Evolutionary conservation across 2,888 invertebrate genomes (phyloP).

Genomic region (Cinara cedri): DNA sequence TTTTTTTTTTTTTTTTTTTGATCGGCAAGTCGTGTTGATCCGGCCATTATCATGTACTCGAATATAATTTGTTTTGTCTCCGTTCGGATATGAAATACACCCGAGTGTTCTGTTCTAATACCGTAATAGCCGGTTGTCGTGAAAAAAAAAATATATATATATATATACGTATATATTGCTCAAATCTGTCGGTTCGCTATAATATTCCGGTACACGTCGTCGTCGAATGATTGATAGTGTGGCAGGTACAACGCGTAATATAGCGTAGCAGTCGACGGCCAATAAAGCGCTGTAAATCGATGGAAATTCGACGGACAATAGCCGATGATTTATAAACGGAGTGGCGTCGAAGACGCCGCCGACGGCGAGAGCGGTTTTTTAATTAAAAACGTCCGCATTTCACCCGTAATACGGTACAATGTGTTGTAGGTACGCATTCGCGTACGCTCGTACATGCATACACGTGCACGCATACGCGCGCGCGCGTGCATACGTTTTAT

Average conservation of each 20-base stretch:
- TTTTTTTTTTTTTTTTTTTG: too few species aligned
- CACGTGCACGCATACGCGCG: too few species aligned
- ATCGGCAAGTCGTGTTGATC: too few species aligned
- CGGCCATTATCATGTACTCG: too few species aligned
- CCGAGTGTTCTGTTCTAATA: too few species aligned
- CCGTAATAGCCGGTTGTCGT: too few species aligned
- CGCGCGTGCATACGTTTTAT: too few species aligned
- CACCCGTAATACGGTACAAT: neutral
- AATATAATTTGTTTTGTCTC: too few species aligned
- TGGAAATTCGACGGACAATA: constrained; percentile 12
- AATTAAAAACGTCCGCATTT: constrained; percentile 29
- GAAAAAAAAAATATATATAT: too few species aligned
- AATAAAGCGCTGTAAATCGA: constrained; percentile 17
- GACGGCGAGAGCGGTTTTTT: neutral
- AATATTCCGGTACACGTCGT: too few species aligned
- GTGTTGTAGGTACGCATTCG: too few species aligned
- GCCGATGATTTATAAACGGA: constrained; percentile 15
- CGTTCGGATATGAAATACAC: too few species aligned
- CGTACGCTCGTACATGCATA: neutral
- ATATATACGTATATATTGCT: neutral
- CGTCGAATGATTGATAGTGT: neutral
- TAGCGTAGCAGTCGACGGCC: neutral
- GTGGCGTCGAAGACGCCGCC: neutral
- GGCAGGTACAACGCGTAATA: neutral
- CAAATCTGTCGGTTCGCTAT: neutral